Evolutionary conservation across 2,113 vertebrate genomes (phyloP).

Genomic region (Lepisosteus osseus): DNA sequence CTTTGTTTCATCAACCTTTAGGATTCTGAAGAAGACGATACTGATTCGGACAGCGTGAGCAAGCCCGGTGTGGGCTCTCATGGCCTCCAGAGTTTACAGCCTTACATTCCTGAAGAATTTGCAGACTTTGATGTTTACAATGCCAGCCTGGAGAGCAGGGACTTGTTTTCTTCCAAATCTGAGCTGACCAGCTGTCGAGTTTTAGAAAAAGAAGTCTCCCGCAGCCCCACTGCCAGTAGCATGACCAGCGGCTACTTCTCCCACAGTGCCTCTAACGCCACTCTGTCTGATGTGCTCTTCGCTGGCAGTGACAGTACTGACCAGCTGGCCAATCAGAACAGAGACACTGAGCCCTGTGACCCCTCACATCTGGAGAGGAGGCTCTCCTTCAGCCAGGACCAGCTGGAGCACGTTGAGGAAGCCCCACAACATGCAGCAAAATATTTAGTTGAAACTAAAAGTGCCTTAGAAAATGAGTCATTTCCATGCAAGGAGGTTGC

Average conservation of each 20-base stretch:
- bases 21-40: slow-evolving; percentile 89
- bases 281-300: slow-evolving; percentile 87
- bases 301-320: slow-evolving; percentile 87
- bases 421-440: slow-evolving; percentile 38
- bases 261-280: slow-evolving; percentile 92
- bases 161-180: slow-evolving; percentile 68
- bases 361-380: slow-evolving; percentile 37
- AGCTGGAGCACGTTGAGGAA: slow-evolving; percentile 54
- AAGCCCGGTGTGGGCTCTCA: slow-evolving; percentile 59
- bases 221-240: slow-evolving; percentile 93
- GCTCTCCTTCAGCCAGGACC: slow-evolving; percentile 56
- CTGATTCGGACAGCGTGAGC: slow-evolving; percentile 56
- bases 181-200: slow-evolving; percentile 63
- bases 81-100: slow-evolving; percentile 58
- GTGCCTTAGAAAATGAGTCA: slow-evolving; percentile 65
- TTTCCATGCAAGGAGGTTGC: slow-evolving; percentile 37
- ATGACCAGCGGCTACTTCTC: slow-evolving; percentile 97
- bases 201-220: slow-evolving; percentile 78
- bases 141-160: slow-evolving; percentile 81
- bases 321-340: slow-evolving; percentile 66
- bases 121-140: slow-evolving; percentile 98
- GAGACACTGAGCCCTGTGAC: slow-evolving; percentile 58
- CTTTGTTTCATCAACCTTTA: slow-evolving; percentile 35
- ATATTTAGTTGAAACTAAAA: slow-evolving; percentile 56
- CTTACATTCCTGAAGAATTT: slow-evolving; percentile 90